Evolutionary conservation across 2,797 vertebrate genomes (phyloP), one percentile per base, ranked within the genome.

Genomic region (Gymnocypris eckloni): DNA sequence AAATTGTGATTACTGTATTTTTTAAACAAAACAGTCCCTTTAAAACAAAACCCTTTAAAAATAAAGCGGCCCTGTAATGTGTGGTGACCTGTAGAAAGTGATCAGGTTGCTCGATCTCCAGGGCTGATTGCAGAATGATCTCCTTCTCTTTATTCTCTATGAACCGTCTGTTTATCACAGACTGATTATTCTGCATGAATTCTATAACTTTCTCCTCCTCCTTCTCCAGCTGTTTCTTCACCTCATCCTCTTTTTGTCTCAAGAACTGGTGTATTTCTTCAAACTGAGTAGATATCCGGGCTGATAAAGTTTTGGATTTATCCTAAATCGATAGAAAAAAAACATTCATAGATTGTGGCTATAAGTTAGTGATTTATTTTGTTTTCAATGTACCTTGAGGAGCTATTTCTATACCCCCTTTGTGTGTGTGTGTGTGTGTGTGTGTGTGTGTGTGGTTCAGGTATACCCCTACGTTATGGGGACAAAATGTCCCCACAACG

Each of bases 261-360:
- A 90, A 85, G 54, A 89, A 83, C 39, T 84, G 50, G 79, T 85
- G 87, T 85, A 87, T 54, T 56, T 88, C 86, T 59, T 89, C 71
- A 81, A 89, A 89, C 52, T 83, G 79, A 20, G 45, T 64, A 16
- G 72, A 81, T 66, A 89, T 83, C 12, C 79, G 76, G 20, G 25
- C 22, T n/a, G 59, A 71, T n/a, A 86, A 37, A 12, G 5, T 16
- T 43, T 54, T 64, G 45, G 78, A 86, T 45, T 66, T 88, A 50
- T 76, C 79, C 90, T 89, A 41, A 64, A 69, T 2, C 79, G n/a
- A 6, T 28, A 54, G 8, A 25, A 10, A 16, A 1, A 28, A 10
- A 50, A 72, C 8, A 18, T 33, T 33, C 1, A 52, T 73, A 12
- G 4, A 10, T 70, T 71, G 69, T 71, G 69, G 20, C 69, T 37